phyloP scores from a whole-genome alignment of 2,797 vertebrate species.

The Acrossocheilus wenchowensis region DNA sequence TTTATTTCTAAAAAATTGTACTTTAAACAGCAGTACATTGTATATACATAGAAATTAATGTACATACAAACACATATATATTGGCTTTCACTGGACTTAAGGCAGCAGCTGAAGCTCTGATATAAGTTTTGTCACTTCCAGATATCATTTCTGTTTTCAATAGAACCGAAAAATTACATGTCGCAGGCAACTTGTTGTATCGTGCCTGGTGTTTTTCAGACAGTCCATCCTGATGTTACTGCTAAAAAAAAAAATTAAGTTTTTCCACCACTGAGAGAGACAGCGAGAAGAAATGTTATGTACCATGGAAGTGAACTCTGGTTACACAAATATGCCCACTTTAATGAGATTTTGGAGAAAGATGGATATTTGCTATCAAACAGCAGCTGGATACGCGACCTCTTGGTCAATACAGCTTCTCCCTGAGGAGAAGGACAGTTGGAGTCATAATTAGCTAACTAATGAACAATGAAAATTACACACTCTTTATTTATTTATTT shows the following conservation, averaged over 20 bases:
- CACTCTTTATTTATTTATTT: slow-evolving; percentile 56
- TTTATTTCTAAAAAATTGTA: not conserved
- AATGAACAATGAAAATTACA: slow-evolving; percentile 76
- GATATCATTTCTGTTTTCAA: not conserved
- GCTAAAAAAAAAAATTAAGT: not conserved
- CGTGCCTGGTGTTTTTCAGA: not conserved
- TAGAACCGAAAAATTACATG: not conserved
- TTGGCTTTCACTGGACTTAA: not conserved
- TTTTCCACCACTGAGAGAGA: not conserved
- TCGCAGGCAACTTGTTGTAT: not conserved
- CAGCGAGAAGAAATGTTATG: slow-evolving; percentile 17
- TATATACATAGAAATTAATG: no score
- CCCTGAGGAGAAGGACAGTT: slow-evolving; percentile 74
- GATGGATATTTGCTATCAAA: slow-evolving; percentile 76
- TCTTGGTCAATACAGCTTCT: slow-evolving; percentile 72
- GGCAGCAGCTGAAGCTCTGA: not conserved
- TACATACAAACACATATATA: no score
- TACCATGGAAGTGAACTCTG: slow-evolving; percentile 38
- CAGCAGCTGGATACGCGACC: slow-evolving; percentile 76
- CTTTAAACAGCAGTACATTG: not conserved
- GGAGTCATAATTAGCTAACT: slow-evolving; percentile 77
- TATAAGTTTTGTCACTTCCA: not conserved
- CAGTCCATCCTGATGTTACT: not conserved
- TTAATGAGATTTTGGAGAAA: slow-evolving; percentile 59
- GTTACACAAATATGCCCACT: slow-evolving; percentile 40